A percentile compares a stretch with the other conserved stretches of the same genome.
phyloP scores from a whole-genome alignment of 2,888 invertebrate genomes.

The Ochropleura plecta region DNA sequence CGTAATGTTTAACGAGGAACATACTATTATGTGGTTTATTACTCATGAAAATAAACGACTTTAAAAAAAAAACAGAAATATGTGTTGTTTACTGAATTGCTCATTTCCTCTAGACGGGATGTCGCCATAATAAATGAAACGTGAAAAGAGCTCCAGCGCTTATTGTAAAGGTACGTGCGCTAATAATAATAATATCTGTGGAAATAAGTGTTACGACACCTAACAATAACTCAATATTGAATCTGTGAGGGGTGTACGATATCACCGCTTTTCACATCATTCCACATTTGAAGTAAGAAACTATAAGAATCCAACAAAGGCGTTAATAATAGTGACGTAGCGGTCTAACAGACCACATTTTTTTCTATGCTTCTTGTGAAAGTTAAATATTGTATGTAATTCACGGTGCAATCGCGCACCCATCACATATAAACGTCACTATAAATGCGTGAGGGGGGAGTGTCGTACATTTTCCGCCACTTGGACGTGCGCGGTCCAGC shows the following conservation, averaged over 20 bases:
- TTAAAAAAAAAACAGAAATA: not conserved
- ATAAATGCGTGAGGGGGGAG: conserved; percentile 72
- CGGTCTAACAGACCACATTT: not conserved
- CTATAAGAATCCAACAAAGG: not conserved
- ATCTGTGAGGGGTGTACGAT: conserved; percentile 58
- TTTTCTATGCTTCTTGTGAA: not conserved
- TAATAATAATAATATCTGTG: conserved; percentile 64
- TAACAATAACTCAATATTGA: conserved; percentile 64
- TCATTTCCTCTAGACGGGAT: conserved; percentile 53
- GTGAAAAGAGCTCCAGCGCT: conserved; percentile 61
- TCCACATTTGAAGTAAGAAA: not conserved
- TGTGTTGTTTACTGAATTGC: conserved; percentile 3
- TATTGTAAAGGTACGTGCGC: conserved; percentile 63
- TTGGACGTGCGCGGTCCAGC: conserved; percentile 95
- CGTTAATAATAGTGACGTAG: not conserved
- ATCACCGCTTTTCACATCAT: conserved; percentile 36
- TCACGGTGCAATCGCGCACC: conserved; percentile 59
- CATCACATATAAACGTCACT: conserved; percentile 59
- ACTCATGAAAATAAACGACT: not conserved
- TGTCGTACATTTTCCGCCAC: conserved; percentile 91
- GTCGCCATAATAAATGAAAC: conserved; percentile 57
- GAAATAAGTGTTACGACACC: conserved; percentile 67
- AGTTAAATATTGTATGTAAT: conserved; percentile 7
- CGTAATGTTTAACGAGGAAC: not conserved
- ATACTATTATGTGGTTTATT: not conserved